Evolutionary conservation across 2,113 vertebrate species (phyloP).

Genomic region (Thinocorus orbignyianus): DNA sequence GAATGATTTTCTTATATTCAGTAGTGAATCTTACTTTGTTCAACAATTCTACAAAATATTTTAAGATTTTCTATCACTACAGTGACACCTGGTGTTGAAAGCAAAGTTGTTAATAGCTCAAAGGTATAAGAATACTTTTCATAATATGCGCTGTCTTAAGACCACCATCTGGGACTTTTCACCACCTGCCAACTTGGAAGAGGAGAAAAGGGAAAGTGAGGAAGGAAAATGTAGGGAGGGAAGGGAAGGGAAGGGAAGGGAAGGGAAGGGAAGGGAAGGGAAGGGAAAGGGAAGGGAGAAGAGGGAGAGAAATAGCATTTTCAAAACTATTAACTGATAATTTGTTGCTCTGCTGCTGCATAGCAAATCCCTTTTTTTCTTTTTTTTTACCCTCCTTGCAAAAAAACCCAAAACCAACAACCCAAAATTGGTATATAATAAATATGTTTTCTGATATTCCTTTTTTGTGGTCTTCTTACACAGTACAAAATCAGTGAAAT

Average conservation of each 20-base stretch:
- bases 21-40: neutral
- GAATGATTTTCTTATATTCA: neutral
- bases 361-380: neutral
- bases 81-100: conserved; percentile 68
- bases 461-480: neutral
- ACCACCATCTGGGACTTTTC: neutral
- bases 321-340: neutral
- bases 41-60: neutral
- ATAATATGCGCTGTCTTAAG: neutral
- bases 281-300: neutral
- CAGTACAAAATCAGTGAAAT: neutral
- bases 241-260: too few species aligned
- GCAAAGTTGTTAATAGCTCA: neutral
- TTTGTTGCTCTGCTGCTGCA: neutral
- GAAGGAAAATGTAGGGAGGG: too few species aligned
- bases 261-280: too few species aligned
- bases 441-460: neutral
- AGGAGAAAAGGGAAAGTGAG: neutral
- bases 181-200: neutral
- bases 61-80: conserved; percentile 14
- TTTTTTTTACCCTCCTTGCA: too few species aligned
- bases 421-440: neutral
- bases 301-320: neutral
- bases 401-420: too few species aligned
- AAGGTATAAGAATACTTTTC: neutral